phyloP scores from a whole-genome alignment of 2,888 invertebrate species.

The Myopa testacea region DNA sequence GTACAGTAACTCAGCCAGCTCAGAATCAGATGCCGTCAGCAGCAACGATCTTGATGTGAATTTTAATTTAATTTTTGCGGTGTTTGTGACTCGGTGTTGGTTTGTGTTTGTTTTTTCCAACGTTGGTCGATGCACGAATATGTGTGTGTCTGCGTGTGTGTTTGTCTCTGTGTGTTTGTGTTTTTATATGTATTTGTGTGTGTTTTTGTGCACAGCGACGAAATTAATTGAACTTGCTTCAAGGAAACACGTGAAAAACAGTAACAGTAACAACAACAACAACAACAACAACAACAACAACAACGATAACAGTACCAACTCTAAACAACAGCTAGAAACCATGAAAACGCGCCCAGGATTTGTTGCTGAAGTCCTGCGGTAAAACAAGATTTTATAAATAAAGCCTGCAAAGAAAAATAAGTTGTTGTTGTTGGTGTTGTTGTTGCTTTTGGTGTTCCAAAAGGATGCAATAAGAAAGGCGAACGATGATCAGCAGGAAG shows the following conservation, averaged over 20 bases:
- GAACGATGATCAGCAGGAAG: not conserved
- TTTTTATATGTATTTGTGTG: too few species aligned
- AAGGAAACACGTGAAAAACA: slow-evolving; percentile 23
- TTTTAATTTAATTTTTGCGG: slow-evolving; percentile 66
- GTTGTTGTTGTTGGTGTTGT: not conserved
- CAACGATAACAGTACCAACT: not conserved
- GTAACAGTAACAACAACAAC: not conserved
- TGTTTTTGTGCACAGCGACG: slow-evolving; percentile 39
- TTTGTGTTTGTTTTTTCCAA: slow-evolving; percentile 45
- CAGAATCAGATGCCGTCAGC: slow-evolving; percentile 5
- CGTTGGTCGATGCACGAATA: slow-evolving; percentile 42
- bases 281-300: not conserved
- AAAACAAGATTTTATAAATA: not conserved
- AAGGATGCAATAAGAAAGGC: not conserved
- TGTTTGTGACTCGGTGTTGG: slow-evolving; percentile 51
- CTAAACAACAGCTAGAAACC: not conserved
- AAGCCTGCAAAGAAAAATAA: not conserved
- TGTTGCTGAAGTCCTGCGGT: not conserved
- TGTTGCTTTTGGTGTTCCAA: not conserved
- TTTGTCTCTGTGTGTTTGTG: slow-evolving; percentile 46
- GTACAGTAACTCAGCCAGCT: not conserved
- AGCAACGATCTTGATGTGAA: slow-evolving; percentile 45
- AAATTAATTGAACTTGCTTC: slow-evolving; percentile 65
- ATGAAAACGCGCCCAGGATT: not conserved
- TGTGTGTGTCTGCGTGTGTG: slow-evolving; percentile 46